Evolutionary conservation across 2,113 vertebrate genomes (phyloP).

Genomic region (Theristicus caerulescens): DNA sequence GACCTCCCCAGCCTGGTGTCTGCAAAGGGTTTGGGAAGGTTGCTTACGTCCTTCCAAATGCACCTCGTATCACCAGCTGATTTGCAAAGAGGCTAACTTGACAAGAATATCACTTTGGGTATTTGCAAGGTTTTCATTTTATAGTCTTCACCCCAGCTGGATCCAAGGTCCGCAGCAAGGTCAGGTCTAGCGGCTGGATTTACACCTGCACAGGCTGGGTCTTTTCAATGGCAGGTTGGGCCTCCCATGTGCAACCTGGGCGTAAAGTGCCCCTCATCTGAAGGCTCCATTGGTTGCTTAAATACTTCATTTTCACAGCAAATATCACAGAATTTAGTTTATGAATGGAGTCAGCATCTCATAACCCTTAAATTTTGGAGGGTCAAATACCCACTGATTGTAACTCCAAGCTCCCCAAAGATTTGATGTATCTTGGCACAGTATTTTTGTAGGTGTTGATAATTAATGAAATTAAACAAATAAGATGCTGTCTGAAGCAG

Average conservation of each 20-base stretch:
- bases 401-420: neutral
- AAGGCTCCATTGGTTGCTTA: neutral
- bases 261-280: neutral
- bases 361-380: neutral
- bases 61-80: neutral
- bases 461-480: neutral
- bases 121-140: neutral
- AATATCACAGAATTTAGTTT: neutral
- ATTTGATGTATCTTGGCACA: neutral
- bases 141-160: neutral
- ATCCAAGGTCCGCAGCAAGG: neutral
- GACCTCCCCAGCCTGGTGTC: neutral
- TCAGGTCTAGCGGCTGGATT: neutral
- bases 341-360: rapidly evolving
- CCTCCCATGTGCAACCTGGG: neutral
- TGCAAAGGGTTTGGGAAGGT: neutral
- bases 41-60: neutral
- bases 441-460: neutral
- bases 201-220: neutral
- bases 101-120: neutral
- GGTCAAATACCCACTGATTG: neutral
- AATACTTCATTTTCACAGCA: neutral
- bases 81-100: neutral
- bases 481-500: neutral
- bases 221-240: neutral